Evolutionary conservation across 2,113 vertebrate genomes (phyloP).

Genomic region (Sinocyclocheilus maitianheensis): DNA sequence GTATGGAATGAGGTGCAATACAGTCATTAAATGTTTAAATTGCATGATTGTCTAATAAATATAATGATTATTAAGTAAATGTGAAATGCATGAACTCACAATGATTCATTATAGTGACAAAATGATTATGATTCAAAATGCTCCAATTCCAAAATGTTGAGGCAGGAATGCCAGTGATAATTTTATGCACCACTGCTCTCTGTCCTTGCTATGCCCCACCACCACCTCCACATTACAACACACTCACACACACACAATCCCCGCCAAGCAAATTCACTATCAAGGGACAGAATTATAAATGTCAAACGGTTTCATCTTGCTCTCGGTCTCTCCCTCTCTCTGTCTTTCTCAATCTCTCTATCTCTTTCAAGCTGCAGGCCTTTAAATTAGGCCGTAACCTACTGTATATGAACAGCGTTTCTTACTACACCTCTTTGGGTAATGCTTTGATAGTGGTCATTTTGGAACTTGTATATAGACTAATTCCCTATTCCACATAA

Average conservation of each 20-base stretch:
- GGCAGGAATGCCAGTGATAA: conserved; percentile 70
- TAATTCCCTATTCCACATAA: background rate
- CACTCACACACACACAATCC: background rate
- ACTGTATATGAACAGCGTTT: conserved; percentile 24
- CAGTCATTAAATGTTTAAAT: conserved; percentile 13
- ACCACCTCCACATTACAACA: background rate
- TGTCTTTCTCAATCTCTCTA: conserved; percentile 68
- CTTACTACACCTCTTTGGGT: background rate
- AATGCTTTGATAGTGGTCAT: background rate
- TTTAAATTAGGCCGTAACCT: conserved; percentile 12
- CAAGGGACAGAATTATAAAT: conserved; percentile 72
- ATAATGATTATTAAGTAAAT: background rate
- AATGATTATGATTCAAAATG: conserved; percentile 21
- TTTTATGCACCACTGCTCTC: conserved; percentile 67
- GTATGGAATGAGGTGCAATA: conserved; percentile 66
- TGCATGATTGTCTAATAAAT: conserved; percentile 17
- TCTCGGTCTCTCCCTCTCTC: conserved; percentile 48
- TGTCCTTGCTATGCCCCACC: conserved; percentile 61
- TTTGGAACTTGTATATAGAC: background rate
- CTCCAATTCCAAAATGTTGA: conserved; percentile 61
- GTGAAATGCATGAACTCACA: conserved; percentile 11
- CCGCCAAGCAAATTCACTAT: conserved; percentile 69
- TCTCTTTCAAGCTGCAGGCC: conserved; percentile 38
- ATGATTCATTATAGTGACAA: conserved; percentile 17
- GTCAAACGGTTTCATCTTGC: conserved; percentile 72